Conservation (phyloP, 2,888 invertebrate species). For the Priapulus caudatus region DNA sequence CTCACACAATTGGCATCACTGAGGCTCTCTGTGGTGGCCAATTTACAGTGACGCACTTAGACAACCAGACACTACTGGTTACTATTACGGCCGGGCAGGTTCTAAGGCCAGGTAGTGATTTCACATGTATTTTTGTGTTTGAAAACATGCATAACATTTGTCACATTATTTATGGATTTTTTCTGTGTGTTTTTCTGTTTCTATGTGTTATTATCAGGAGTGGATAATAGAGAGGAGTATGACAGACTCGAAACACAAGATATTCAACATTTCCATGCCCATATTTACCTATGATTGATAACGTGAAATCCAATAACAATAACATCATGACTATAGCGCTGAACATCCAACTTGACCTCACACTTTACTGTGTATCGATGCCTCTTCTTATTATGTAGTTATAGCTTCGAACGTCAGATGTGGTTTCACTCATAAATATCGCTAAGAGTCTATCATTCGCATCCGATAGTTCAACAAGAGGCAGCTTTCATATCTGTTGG, state of each 20-base stretch:
- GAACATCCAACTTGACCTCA: no score
- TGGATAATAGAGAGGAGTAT: no score
- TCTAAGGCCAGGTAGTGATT: slow-evolving; percentile 58
- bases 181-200: slow-evolving; percentile 4
- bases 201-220: slow-evolving; percentile 6
- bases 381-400: no score
- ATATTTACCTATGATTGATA: no score
- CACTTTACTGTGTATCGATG: no score
- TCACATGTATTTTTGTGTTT: slow-evolving; percentile 5
- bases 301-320: no score
- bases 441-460: neutral
- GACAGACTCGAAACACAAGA: no score
- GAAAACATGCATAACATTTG: slow-evolving; percentile 1
- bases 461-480: neutral
- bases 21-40: slow-evolving; percentile 83
- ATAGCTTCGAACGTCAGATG: no score
- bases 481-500: no score
- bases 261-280: no score
- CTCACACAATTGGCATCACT: slow-evolving; percentile 61
- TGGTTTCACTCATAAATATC: neutral
- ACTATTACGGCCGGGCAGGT: slow-evolving; percentile 65
- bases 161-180: slow-evolving; percentile 1
- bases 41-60: slow-evolving; percentile 72
- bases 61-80: slow-evolving; percentile 68
- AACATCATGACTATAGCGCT: neutral